Base-by-base conservation (phyloP, 2,113 vertebrate genomes). In the Malurus cyaneus region DNA sequence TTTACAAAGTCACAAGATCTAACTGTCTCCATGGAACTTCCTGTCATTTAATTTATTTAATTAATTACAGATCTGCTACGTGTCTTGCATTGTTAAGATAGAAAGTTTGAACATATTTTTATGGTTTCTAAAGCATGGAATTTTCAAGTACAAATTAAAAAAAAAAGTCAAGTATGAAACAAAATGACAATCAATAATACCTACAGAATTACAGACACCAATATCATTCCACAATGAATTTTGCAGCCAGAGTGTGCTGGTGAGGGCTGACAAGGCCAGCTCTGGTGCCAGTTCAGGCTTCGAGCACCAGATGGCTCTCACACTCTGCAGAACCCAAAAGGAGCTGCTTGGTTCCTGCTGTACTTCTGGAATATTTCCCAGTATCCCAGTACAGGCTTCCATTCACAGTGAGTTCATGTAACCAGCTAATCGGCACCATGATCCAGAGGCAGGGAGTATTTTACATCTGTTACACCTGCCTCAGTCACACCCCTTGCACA, bases 261-360 rank as follows among this genome's bases (percentile, higher is more conserved):
- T 26, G 57, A 57, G 42, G 42, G 36, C 18, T 61, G 32, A 31
- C 21, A 28, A 77, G 54, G 18, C 54, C 39, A 53, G 47, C 64
- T 86, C 18, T 4, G 0, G 18, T 52, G 36, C 54, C 11, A 20
- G 46, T 70, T 66, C 87, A 77, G 41, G 11, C 16, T 69, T 19
- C 31, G 39, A 73, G 78, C 93, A 92, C 47, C 92, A 96, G 92
- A 15, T 86, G 92, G 92, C 92, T 62, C 93, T 46, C 77, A 18
- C 0, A 39, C 50, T 64, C 76, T 23, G 34, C 64, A 61, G 17
- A 44, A 20, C 42, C 49, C 50, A 4, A 6, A 29, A 39, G 25
- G 34, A 65, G 44, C 31, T 41, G 2, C 67, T 28, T 3, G 8
- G 47, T 28, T 49, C 23, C 11, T 6, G 9, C 34, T 53, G 29